Conservation (phyloP, 2,797 vertebrate species). For the Halcyon badia region DNA sequence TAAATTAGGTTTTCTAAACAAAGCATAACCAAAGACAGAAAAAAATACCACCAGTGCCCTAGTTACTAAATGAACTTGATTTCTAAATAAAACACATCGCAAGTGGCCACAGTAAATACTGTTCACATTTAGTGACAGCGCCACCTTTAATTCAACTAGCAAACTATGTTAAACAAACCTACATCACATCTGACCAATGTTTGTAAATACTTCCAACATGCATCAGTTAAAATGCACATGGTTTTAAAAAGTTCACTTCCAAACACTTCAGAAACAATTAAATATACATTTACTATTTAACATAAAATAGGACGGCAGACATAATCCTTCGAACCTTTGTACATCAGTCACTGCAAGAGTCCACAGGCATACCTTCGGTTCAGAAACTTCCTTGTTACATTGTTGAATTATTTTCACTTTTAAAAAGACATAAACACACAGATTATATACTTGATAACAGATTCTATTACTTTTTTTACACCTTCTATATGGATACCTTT, state of each 20-base stretch:
- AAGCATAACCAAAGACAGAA: background rate
- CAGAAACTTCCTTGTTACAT: background rate
- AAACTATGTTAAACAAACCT: conserved; percentile 50
- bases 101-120: background rate
- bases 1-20: background rate
- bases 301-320: background rate
- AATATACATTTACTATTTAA: background rate
- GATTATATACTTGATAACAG: background rate
- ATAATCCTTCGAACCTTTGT: background rate
- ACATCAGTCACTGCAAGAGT: background rate
- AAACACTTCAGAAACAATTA: conserved; percentile 41
- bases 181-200: conserved; percentile 13
- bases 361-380: background rate
- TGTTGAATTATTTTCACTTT: background rate
- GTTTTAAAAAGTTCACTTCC: conserved; percentile 17
- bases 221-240: conserved; percentile 14
- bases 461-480: background rate
- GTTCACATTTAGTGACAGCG: conserved; percentile 36
- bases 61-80: background rate
- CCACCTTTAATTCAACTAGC: conserved; percentile 4
- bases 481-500: background rate
- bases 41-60: background rate
- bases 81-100: conserved; percentile 1
- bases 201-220: conserved; percentile 40
- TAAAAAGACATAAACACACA: background rate